Evolutionary conservation across 2,797 vertebrate species (phyloP).

Genomic region (Trachops cirrhosus): DNA sequence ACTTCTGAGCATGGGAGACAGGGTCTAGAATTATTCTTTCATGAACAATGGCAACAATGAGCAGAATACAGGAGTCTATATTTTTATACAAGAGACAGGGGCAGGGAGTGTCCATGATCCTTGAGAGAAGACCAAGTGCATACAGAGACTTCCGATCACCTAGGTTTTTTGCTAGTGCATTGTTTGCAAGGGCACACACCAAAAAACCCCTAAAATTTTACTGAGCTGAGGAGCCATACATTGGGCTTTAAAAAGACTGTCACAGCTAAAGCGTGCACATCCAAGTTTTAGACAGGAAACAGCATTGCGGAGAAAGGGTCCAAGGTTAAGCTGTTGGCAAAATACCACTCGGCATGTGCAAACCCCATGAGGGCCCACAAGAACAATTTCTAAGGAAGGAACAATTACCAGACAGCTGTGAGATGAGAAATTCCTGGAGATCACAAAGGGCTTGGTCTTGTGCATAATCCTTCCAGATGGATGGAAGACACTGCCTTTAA

Average conservation of each 20-base stretch:
- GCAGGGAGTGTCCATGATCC: background rate
- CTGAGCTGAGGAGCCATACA: background rate
- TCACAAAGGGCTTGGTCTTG: background rate
- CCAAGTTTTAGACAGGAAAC: background rate
- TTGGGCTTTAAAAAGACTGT: background rate
- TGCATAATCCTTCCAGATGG: background rate
- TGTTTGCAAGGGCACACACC: background rate
- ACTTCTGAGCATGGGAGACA: background rate
- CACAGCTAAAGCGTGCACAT: background rate
- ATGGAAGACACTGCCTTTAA: background rate
- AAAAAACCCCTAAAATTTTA: background rate
- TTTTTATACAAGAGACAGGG: background rate
- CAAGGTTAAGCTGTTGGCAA: background rate
- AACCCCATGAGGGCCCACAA: background rate
- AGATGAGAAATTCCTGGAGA: background rate
- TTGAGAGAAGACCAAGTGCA: background rate
- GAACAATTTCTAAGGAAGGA: background rate
- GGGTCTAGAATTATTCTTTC: background rate
- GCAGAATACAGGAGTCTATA: background rate
- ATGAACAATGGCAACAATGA: background rate
- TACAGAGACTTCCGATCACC: background rate
- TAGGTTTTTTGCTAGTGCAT: background rate
- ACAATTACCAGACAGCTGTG: background rate
- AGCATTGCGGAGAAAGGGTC: background rate
- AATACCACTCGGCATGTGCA: background rate